A percentile compares a stretch with the other conserved stretches of the same genome.
Evolutionary conservation across 2,888 invertebrate genomes (phyloP).

Genomic region (Andrena marginata): DNA sequence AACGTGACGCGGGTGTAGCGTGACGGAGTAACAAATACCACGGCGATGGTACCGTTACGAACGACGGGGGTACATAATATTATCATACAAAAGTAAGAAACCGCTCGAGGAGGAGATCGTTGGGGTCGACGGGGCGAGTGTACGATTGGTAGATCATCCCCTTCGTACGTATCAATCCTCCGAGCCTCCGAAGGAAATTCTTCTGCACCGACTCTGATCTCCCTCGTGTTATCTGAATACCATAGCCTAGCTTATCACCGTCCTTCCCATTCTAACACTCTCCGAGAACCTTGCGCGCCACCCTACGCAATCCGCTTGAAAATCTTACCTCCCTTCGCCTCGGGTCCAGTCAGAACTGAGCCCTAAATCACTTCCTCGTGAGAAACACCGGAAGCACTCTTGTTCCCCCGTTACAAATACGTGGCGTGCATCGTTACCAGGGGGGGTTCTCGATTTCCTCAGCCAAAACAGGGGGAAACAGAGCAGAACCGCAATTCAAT

Average conservation of each 20-base stretch:
- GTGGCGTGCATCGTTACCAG: background rate
- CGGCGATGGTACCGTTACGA: background rate
- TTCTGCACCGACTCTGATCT: too few species aligned
- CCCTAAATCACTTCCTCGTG: too few species aligned
- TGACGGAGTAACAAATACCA: background rate
- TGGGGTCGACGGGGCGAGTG: background rate
- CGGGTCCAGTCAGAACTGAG: too few species aligned
- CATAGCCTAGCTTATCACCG: too few species aligned
- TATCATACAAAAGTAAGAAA: background rate
- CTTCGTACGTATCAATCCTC: background rate
- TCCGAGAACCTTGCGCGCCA: too few species aligned
- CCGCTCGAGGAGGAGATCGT: background rate
- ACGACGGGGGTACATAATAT: background rate
- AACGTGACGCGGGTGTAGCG: background rate
- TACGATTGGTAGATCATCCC: background rate
- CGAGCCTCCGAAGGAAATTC: too few species aligned
- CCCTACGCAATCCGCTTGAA: too few species aligned
- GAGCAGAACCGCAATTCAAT: slow-evolving; percentile 10
- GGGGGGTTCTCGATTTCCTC: background rate
- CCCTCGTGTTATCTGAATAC: too few species aligned
- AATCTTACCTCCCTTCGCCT: too few species aligned
- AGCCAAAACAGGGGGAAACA: background rate
- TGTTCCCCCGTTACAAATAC: background rate
- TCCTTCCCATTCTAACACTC: too few species aligned
- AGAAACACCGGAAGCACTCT: background rate